Base-by-base conservation (phyloP, 35 echinoderm and acorn worm genomes). In the Acanthaster planci region DNA sequence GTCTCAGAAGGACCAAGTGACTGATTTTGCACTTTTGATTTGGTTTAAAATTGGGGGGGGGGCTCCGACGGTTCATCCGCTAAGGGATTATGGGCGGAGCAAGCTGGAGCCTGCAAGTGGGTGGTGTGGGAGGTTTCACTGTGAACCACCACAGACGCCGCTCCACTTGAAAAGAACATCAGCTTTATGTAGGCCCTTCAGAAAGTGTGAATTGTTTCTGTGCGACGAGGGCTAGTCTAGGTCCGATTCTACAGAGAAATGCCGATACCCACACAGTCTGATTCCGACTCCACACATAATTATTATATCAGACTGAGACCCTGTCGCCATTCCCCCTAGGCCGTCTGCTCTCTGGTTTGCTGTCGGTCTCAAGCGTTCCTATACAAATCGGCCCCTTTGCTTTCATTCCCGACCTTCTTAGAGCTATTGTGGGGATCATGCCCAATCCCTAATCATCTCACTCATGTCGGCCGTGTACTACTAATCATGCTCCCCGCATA, bases 271-370 rank as follows among this genome's bases (percentile, higher is more conserved):
- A n/a, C n/a, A n/a, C n/a, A n/a, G n/a, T n/a, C n/a, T n/a, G n/a
- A n/a, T n/a, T n/a, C n/a, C n/a, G n/a, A n/a, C n/a, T n/a, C n/a
- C n/a, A n/a, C n/a, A n/a, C n/a, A n/a, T n/a, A n/a, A n/a, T n/a
- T n/a, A n/a, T n/a, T 8, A 36, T 8, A 26, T 72, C 30, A 31
- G 5, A 72, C 64, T n/a, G 64, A 34, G 23, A 31, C 64, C 64
- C 64, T 72, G 64, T 72, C 64, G 64, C 64, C 64, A 72, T 26
- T 26, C 64, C 56, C n/a, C 42, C 42, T 12, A 47, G 64, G 64
- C 26, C 1, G 64, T 31, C 15, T 29, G 23, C 30, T 72, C 64
- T 31, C 26, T 29, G 14, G 2, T 72, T 21, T 72, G 64, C 64
- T 72, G 64, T 72, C 26, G 64, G 26, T 7, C 64, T 72, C 64